Evolutionary conservation across 2,888 invertebrate species (phyloP), one percentile per base, ranked within the genome.

Genomic region (Bembecia ichneumoniformis): DNA sequence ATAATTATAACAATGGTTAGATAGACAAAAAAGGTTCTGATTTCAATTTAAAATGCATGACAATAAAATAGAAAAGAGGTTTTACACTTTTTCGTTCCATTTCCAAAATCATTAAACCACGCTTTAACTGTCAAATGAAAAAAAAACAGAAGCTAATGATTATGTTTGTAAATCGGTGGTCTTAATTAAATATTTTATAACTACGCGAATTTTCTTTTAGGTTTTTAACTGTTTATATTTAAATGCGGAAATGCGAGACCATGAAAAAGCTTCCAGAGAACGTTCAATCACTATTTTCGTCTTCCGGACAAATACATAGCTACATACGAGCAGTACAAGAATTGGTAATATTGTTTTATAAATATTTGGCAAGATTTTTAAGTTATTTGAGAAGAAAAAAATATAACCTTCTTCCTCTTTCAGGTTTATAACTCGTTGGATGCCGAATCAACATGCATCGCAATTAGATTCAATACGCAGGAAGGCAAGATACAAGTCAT

Each of bases 351-450:
- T 2, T 2, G 1, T 28, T 7, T 28, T 28, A 7, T 28, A 2
- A 20, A 9, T 28, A 28, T 28, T 28, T 28, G 9, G 9, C 9
- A 7, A 28, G 9, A 28, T 28, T 28, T 28, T 28, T 28, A 7
- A 7, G 20, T 7, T 7, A 28, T 7, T 7, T 28, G 5, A 28
- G 7, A 28, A 7, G 2, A 20, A 20, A 1, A 20, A 20, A 35
- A 10, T 35, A 28, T 28, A 28, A 28, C 9, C 9, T 28, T 28
- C 28, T 28, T 28, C 5, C 9, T 28, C 48, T 72, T 70, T 49
- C 54, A 93, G 93, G 88, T 93, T 34, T 82, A 89, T 54, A 94
- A 94, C 76, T 88, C 93, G 20, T 68, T 94, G 54, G 93, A 94
- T 75, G 92, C 93, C 9, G 87, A 88, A 55, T 89, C 94, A 1